phyloP scores from a whole-genome alignment of 2,797 vertebrate genomes.

The Gymnoscopelus microlampas region DNA sequence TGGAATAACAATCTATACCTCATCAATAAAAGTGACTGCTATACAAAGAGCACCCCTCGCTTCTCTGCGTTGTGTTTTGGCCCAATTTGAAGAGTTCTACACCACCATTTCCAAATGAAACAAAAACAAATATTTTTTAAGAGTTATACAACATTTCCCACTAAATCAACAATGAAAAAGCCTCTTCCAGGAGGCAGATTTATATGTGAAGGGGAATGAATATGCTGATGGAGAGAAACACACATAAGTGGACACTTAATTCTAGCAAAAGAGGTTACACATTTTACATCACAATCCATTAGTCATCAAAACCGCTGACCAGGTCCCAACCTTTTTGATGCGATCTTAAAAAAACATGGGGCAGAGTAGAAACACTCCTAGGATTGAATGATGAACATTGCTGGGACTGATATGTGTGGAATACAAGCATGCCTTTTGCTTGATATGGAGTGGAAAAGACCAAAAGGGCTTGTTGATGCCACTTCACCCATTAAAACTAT shows the following conservation, averaged over 20 bases:
- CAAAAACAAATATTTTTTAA: conserved; percentile 14
- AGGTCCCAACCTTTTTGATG: not conserved
- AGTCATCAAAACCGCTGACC: conserved; percentile 53
- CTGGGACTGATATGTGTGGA: conserved; percentile 35
- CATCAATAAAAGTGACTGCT: too few relatives aligned
- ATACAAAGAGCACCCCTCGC: too few relatives aligned
- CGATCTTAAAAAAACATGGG: conserved; percentile 36
- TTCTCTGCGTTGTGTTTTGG: too few relatives aligned
- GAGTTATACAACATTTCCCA: conserved; percentile 18
- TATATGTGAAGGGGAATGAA: conserved; percentile 21
- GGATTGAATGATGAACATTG: not conserved
- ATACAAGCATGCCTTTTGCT: conserved; percentile 29
- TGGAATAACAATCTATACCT: too few relatives aligned
- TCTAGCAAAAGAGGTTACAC: conserved; percentile 35
- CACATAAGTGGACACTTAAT: conserved; percentile 34
- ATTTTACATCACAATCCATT: conserved; percentile 41
- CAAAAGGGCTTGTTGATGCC: conserved; percentile 55
- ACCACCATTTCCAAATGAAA: too few relatives aligned
- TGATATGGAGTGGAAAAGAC: conserved; percentile 12
- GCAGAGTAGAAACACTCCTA: not conserved
- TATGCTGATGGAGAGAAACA: conserved; percentile 57
- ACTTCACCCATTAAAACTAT: conserved; percentile 19
- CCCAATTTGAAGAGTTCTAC: too few relatives aligned
- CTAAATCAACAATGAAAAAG: conserved; percentile 34
- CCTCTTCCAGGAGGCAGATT: conserved; percentile 17